These are phyloP conservation scores for Micromys minutus DNA, from an alignment of 2,113 vertebrate species.

Conservation along the genomic window DNA sequence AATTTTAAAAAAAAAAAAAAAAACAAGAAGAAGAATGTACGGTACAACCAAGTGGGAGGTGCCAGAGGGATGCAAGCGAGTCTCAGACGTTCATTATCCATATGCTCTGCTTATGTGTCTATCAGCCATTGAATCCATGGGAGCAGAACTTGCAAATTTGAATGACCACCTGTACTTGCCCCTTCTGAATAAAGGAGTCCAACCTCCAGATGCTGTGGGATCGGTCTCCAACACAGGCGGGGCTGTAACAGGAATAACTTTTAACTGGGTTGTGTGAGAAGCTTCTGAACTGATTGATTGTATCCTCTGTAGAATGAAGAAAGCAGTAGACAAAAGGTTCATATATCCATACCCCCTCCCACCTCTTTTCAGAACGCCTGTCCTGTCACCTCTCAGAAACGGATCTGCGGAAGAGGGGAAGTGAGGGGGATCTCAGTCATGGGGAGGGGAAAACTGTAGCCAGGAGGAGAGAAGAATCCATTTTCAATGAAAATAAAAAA, in stretches of 20 bases:
- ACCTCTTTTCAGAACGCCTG: not conserved
- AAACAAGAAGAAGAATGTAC: not conserved
- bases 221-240: not conserved
- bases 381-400: not conserved
- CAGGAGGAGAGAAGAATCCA: not conserved
- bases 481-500: not conserved
- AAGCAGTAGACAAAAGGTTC: not conserved
- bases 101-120: no score
- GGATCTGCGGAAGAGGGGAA: not conserved
- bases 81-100: not conserved
- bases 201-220: not conserved
- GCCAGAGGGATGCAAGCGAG: not conserved
- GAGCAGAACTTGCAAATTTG: not conserved
- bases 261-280: not conserved
- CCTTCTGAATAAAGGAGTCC: not conserved
- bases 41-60: not conserved
- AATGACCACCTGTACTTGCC: not conserved
- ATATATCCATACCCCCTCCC: not conserved
- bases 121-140: not conserved
- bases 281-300: not conserved
- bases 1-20: not conserved
- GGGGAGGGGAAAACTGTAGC: not conserved
- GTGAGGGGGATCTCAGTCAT: no score
- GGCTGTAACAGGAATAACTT: not conserved
- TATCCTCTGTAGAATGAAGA: not conserved